Evolutionary conservation across 2,113 vertebrate species (phyloP), one percentile per base, ranked within the genome.

Genomic region (Gnathonemus echidnorhynchus): DNA sequence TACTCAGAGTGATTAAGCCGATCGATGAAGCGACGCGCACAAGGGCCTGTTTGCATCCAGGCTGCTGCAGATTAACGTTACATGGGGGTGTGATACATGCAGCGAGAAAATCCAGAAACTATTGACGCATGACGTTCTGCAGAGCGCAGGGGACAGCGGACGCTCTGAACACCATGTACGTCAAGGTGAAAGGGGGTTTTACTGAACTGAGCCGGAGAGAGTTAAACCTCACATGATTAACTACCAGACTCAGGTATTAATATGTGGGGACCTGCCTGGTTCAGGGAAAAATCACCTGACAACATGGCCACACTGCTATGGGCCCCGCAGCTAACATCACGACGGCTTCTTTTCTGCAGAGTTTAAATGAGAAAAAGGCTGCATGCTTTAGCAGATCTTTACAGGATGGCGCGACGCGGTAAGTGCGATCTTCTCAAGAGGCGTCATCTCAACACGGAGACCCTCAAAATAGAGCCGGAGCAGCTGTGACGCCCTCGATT

Each of bases 371-470:
- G 45, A 46, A 17, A 48, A n/a, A 46, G 45, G 24, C 45, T 48
- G 9, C 39, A 48, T 10, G 35, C 39, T 45, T 24, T n/a, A 46
- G 13, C 45, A n/a, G 80, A 9, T 84, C 9, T 46, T 9, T 48
- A n/a, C 24, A 85, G 83, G 3, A n/a, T 10, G 19, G 83, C 17
- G 8, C 2, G 19, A 48, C 83, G 10, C 19, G 24, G 6, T 48
- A 21, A 48, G 83, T 85, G 83, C 11, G 83, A 85, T 85, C 45
- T 85, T 85, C 83, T 85, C 83, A 46, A 45, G 21, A 85, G 83
- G 83, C 42, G 9, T 85, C 83, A 48, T 48, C 39, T 85, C 24
- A 85, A 42, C 35, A 21, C 83, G 46, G 83, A 48, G 6, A 46
- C 83, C 83, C 83, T 48, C 42, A 48, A 27, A 85, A 85, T 85